These are phyloP conservation scores for Bufotes viridis DNA, from an alignment of 2,797 vertebrate species.

Conservation along the genomic window DNA sequence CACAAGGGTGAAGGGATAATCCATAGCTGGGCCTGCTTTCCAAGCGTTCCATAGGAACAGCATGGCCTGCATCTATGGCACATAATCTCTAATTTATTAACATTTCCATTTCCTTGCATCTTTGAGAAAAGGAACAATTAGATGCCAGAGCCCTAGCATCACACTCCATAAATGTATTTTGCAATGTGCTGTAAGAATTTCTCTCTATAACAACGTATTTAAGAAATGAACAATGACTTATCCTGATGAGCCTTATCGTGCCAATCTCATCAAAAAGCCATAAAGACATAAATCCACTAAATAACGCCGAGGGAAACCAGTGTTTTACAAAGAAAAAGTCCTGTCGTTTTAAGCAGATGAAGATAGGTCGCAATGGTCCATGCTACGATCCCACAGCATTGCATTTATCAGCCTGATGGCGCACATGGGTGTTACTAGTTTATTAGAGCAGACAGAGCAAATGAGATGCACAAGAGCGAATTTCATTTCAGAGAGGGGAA, in stretches of 20 bases:
- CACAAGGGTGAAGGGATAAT: too few relatives aligned
- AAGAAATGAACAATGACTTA: not conserved
- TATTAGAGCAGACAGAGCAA: not conserved
- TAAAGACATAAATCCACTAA: slow-evolving; percentile 24
- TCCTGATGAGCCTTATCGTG: slow-evolving; percentile 3
- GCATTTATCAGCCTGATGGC: not conserved
- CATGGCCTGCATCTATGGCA: not conserved
- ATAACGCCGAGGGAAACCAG: not conserved
- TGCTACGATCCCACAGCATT: slow-evolving; percentile 39
- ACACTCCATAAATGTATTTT: not conserved
- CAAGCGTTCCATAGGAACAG: too few relatives aligned
- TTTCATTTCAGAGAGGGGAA: slow-evolving; percentile 17
- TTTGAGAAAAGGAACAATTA: not conserved
- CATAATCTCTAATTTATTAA: not conserved
- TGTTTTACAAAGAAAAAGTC: slow-evolving; percentile 8
- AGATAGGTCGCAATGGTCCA: not conserved
- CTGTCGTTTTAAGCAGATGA: slow-evolving; percentile 42
- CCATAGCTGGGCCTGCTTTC: too few relatives aligned
- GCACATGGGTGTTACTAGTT: not conserved
- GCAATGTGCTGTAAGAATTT: not conserved
- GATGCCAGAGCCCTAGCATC: too few relatives aligned
- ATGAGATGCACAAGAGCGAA: not conserved
- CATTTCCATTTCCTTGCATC: not conserved
- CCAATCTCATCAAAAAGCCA: slow-evolving; percentile 20
- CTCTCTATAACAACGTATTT: slow-evolving; percentile 4